These are phyloP conservation scores for Etia nguti DNA, from an alignment of 2,113 vertebrate genomes.

Conservation along the genomic window DNA sequence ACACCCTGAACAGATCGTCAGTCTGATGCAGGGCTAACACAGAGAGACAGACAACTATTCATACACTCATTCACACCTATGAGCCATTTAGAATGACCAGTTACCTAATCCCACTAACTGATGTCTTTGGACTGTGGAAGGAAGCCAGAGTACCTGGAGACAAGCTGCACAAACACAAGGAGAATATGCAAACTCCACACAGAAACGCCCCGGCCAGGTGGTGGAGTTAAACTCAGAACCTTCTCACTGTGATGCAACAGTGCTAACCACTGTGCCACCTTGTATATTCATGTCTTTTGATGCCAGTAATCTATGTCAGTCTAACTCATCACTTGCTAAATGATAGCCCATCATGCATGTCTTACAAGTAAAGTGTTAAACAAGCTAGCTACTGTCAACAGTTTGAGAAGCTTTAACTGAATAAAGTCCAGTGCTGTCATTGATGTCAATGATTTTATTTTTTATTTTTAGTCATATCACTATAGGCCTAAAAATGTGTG, in stretches of 20 bases:
- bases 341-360: neutral
- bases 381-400: neutral
- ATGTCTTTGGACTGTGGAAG: neutral
- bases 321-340: too few species aligned
- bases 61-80: neutral
- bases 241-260: neutral
- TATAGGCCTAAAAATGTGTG: neutral
- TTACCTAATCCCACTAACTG: neutral
- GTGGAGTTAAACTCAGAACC: neutral
- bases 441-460: neutral
- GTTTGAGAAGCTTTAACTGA: neutral
- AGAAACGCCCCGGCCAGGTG: neutral
- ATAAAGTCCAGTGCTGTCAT: neutral
- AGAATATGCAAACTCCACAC: neutral
- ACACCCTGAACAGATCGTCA: neutral
- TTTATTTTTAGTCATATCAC: neutral
- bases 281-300: too few species aligned
- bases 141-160: neutral
- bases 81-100: neutral
- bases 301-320: too few species aligned
- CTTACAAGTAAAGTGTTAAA: neutral
- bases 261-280: neutral
- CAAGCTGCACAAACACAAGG: neutral
- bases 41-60: neutral
- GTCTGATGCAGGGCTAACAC: neutral